Evolutionary conservation across 2,888 invertebrate genomes (phyloP).

Genomic region (Tetrapedia diversipes): DNA sequence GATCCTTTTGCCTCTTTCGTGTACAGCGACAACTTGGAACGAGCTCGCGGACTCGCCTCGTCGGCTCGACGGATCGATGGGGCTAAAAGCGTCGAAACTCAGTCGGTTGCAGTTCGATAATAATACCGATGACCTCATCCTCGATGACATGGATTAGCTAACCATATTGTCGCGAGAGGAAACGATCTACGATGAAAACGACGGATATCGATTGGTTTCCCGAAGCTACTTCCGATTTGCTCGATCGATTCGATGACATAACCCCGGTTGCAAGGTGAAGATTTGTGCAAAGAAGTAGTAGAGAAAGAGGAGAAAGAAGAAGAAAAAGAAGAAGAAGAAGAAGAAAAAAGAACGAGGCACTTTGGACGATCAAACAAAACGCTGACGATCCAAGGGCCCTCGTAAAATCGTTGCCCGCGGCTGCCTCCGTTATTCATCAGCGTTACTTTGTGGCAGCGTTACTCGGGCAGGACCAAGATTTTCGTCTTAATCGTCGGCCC

Average conservation of each 20-base stretch:
- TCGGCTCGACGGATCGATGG: background rate
- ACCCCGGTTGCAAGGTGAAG: conserved; percentile 42
- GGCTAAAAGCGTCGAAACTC: background rate
- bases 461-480: conserved; percentile 44
- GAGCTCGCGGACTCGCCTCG: background rate
- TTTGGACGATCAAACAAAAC: conserved; percentile 63
- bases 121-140: conserved; percentile 16
- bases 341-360: conserved; percentile 21
- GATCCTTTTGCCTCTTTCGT: background rate
- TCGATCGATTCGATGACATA: conserved; percentile 28
- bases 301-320: conserved; percentile 8
- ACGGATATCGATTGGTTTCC: background rate
- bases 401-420: conserved; percentile 65
- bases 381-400: conserved; percentile 56
- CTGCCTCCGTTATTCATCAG: conserved; percentile 65
- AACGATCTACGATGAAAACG: background rate
- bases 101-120: background rate
- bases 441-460: conserved; percentile 35
- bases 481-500: conserved; percentile 57
- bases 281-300: background rate
- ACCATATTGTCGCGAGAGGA: background rate
- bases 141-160: background rate
- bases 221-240: background rate
- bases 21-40: background rate
- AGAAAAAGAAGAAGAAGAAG: conserved; percentile 3